A percentile compares a stretch with the other conserved stretches of the same genome.
Conservation (phyloP, 2,797 vertebrate genomes). For the Sebastes cheni region DNA sequence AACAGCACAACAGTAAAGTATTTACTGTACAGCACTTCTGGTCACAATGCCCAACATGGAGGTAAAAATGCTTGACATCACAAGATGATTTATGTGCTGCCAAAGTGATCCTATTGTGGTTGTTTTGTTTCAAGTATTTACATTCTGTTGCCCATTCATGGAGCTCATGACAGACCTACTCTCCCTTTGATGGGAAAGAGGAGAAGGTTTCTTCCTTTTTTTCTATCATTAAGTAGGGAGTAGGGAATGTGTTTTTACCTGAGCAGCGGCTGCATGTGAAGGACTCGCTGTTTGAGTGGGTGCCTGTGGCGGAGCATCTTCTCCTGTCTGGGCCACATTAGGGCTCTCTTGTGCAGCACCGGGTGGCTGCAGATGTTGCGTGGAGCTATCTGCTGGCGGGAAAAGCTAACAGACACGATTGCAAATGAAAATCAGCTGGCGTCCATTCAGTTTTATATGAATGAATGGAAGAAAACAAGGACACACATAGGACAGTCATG, state of each 20-base stretch:
- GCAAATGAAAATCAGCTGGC: background rate
- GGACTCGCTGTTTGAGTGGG: constrained; percentile 77
- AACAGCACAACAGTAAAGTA: background rate
- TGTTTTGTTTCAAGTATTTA: background rate
- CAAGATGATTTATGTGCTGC: background rate
- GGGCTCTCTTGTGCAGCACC: constrained; percentile 77
- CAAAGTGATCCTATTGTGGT: background rate
- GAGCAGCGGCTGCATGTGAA: constrained; percentile 65
- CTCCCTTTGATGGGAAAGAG: background rate
- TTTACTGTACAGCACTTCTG: background rate
- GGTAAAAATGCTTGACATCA: background rate
- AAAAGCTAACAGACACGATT: constrained; percentile 79
- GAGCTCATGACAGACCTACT: background rate
- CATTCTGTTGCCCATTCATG: background rate
- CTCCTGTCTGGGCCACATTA: constrained; percentile 72
- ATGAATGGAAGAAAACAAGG: background rate
- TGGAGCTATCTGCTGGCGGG: constrained; percentile 82
- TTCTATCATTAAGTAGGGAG: background rate
- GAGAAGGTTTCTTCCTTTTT: background rate
- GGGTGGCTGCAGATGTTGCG: constrained; percentile 84
- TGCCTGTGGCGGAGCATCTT: constrained; percentile 66
- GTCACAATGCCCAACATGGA: background rate
- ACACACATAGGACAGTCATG: constrained; percentile 60
- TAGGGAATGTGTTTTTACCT: constrained; percentile 47
- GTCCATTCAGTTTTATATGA: background rate